Evolutionary conservation across 2,888 invertebrate species (phyloP).

Genomic region (Agrotis ipsilon): DNA sequence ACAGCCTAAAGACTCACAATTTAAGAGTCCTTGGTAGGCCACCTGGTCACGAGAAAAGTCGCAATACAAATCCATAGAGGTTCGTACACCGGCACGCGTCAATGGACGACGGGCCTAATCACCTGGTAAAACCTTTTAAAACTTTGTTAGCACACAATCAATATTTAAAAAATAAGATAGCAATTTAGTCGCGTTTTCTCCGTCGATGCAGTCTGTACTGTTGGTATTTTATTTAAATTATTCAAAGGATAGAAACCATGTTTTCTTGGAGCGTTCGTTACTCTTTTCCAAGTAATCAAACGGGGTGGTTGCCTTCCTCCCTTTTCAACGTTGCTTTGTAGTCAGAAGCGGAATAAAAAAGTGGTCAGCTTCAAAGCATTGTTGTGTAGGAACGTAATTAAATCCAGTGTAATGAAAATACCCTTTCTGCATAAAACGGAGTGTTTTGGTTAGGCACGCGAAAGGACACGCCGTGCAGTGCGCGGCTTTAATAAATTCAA

Average conservation of each 20-base stretch:
- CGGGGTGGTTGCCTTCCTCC: slow-evolving; percentile 38
- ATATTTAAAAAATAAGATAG: slow-evolving; percentile 52
- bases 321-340: slow-evolving; percentile 49
- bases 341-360: slow-evolving; percentile 51
- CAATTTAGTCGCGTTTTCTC: slow-evolving; percentile 47
- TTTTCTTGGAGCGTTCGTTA: slow-evolving; percentile 53
- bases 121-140: no score
- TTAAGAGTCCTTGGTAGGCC: no score
- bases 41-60: no score
- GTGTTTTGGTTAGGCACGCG: slow-evolving; percentile 41
- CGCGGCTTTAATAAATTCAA: slow-evolving; percentile 40
- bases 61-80: no score
- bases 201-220: slow-evolving; percentile 37
- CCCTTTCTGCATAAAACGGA: slow-evolving; percentile 61
- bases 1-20: no score
- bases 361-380: slow-evolving; percentile 62
- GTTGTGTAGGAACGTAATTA: slow-evolving; percentile 61
- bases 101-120: no score
- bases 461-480: slow-evolving; percentile 39
- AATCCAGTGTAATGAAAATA: slow-evolving; percentile 63
- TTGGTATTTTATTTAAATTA: slow-evolving; percentile 57
- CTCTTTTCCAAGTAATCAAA: slow-evolving; percentile 58
- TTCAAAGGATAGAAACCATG: slow-evolving; percentile 62
- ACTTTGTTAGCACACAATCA: background rate
- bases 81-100: no score